phyloP scores from a whole-genome alignment of 64 coral and sea anemone species.

The Montipora cactus region DNA sequence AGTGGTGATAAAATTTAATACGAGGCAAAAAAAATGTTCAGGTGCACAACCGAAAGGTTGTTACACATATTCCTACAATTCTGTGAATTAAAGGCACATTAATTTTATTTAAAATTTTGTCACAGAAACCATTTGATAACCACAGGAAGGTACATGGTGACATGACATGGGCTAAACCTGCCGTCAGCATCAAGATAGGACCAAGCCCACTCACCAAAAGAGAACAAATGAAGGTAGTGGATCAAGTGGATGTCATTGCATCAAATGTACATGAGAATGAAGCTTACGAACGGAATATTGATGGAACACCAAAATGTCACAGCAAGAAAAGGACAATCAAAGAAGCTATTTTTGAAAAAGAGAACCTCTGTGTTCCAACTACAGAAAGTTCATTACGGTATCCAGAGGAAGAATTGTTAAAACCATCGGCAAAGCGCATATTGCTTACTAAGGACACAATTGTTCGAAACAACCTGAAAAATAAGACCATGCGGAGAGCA shows the following conservation, averaged over 20 bases:
- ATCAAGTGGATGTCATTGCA: background rate
- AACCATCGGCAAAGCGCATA: conserved; percentile 38
- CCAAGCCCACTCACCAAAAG: conserved; percentile 13
- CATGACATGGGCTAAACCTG: conserved; percentile 83
- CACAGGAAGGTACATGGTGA: conserved; percentile 78
- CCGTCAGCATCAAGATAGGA: conserved; percentile 54
- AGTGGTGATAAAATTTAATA: no score
- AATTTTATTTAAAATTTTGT: background rate
- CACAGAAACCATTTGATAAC: conserved; percentile 56
- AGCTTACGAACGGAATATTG: background rate
- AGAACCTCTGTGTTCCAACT: conserved; percentile 7
- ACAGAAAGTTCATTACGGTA: background rate
- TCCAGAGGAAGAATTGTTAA: background rate
- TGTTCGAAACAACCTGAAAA: conserved; percentile 28
- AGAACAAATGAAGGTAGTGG: conserved; percentile 23
- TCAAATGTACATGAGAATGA: background rate
- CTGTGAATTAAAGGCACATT: background rate
- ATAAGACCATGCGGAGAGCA: background rate
- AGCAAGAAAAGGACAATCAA: conserved; percentile 55
- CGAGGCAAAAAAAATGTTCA: no score
- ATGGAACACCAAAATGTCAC: conserved; percentile 52
- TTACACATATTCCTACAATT: background rate
- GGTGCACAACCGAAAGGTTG: background rate
- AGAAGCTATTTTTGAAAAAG: conserved; percentile 55
- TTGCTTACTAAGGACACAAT: conserved; percentile 7